Evolutionary conservation across 2,113 vertebrate species (phyloP), one percentile per base, ranked within the genome.

Genomic region (Rhadina sibilatrix): DNA sequence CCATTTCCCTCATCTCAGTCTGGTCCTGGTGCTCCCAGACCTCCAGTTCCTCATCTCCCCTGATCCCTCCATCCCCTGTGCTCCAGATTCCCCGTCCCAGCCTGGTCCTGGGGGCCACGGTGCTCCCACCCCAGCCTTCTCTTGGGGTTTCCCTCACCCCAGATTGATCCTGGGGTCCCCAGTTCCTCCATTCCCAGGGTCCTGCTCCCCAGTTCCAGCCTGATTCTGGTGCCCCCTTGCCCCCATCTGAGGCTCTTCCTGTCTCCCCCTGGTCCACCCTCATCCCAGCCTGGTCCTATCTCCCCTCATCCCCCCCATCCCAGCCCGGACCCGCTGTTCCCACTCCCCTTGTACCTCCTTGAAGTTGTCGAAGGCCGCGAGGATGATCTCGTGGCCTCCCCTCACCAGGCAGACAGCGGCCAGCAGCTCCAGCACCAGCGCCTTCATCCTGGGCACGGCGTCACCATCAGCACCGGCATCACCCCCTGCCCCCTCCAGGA

Each of bases 301-400:
- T 33, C 25, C 4, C 17, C 42, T 4, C 8, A 12, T 8, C 18
- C 9, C 11, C 46, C 28, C 7, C 18, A 10, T 21, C 52, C 30
- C 66, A 68, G 15, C 33, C 50, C 3, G 0, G 24, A 30, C 9
- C 24, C 17, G 28, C 1, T 4, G 17, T 15, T 79, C 76, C 71
- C 16, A 6, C 7, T 72, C 24, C 37, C 18, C 46, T 38, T 2
- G 0, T 68, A 99, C 99, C 99, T 99, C 99, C 98, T 99, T 99
- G 98, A 99, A 99, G 98, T 99, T 99, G 98, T 99, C 99, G 59
- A 99, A 99, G 30, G 99, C 99, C 3, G 99, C 99, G 2, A 99
- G 99, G 97, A 99, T 99, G 97, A 99, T 99, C 97, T 99, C 99
- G 4, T 99, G 99, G 65, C 99, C 99, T 11, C 99, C 99, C 88